Base-by-base conservation (phyloP, 2,888 invertebrate genomes). In the Sesia apiformis region DNA sequence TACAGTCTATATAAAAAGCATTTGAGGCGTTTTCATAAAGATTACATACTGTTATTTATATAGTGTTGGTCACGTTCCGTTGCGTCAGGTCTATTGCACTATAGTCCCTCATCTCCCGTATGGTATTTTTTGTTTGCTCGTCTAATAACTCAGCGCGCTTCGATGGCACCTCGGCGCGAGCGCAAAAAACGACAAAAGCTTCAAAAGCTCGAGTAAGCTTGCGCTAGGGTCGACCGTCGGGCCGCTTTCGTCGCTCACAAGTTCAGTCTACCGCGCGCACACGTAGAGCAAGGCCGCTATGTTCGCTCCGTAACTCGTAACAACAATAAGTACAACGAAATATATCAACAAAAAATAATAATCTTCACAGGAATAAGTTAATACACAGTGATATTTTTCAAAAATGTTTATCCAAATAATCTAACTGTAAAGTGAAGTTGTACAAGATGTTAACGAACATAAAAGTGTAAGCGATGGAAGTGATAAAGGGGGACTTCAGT, bases 81-180 rank as follows among this genome's bases (percentile, higher is more conserved):
- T 78, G 76, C 81, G 75, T 23, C 82, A 78, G 70, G 77, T 82
- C 78, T 74, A 77, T 78, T 78, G 81, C 81, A 78, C 70, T 68
- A 70, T 72, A 72, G 71, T 75, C 78, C 76, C 78, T 77, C 77
- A 74, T 81, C 82, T 80, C 76, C 72, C 77, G 78, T 77, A 80
- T 79, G 74, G 69, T 70, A 68, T 86, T 87, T 86, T 89, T 85
- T 84, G 81, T 82, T 67, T 70, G 64, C 67, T 70, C 74, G 72
- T 78, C 82, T 84, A 84, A 86, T 84, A 84, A 82, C 84, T 88
- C 84, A 78, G 79, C 85, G 77, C 85, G 88, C 87, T 90, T 85
- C 84, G 84, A 88, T 84, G 81, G 86, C 82, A 83, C 84, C 84
- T 90, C 85, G 77, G 76, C 81, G 78, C 79, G 78, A 76, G 81